These are phyloP conservation scores for Pseudachorutes palmiensis DNA, from an alignment of 1,140 invertebrate species.

Conservation along the genomic window DNA sequence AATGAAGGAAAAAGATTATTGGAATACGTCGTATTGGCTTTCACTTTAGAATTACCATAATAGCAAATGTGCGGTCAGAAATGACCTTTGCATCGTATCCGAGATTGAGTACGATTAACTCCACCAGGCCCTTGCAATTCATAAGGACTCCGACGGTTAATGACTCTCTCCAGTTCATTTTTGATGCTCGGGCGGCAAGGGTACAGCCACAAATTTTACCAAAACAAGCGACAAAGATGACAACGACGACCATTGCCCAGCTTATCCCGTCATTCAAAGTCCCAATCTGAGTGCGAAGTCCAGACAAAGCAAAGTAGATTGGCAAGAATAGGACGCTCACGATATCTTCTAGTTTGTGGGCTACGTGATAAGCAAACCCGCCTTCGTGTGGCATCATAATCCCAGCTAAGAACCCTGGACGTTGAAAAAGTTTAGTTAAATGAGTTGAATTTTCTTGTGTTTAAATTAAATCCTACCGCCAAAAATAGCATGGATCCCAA, in stretches of 20 bases:
- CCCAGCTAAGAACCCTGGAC: constrained; percentile 34
- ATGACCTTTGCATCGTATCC: constrained; percentile 29
- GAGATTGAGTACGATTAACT: constrained; percentile 32
- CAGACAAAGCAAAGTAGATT: constrained; percentile 28
- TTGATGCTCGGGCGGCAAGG: constrained; percentile 19
- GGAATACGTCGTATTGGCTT: too few relatives aligned
- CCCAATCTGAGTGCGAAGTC: constrained; percentile 26
- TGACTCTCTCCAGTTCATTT: constrained; percentile 27
- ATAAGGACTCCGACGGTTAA: constrained; percentile 23
- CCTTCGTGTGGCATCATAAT: constrained; percentile 36
- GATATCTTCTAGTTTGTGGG: constrained; percentile 29
- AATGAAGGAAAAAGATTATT: not conserved
- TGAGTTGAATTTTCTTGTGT: not conserved
- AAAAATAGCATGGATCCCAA: constrained; percentile 39
- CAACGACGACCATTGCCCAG: constrained; percentile 25
- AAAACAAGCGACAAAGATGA: constrained; percentile 24
- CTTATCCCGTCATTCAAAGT: constrained; percentile 18
- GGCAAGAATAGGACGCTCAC: constrained; percentile 27
- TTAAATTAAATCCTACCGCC: constrained; percentile 14
- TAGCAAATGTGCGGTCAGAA: constrained; percentile 23
- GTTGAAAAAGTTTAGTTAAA: not conserved
- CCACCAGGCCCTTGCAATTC: constrained; percentile 32
- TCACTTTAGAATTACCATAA: too few relatives aligned
- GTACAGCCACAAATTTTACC: constrained; percentile 31
- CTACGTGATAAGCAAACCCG: constrained; percentile 27